Conservation (phyloP, 2,797 vertebrate genomes). For the Morelia viridis region DNA sequence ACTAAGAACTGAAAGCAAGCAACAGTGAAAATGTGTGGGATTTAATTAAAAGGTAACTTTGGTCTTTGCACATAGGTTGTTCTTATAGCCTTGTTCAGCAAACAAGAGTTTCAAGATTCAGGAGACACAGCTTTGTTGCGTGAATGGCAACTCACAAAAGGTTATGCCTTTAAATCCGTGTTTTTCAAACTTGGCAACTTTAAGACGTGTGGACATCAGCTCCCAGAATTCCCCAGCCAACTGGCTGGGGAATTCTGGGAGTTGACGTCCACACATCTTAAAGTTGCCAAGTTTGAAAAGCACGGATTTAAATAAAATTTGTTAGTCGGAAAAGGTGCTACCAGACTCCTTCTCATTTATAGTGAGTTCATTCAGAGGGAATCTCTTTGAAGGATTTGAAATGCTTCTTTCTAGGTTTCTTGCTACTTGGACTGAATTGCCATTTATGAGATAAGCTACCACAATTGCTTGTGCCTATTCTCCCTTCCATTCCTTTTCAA, state of each 20-base stretch:
- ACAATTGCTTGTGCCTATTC: background rate
- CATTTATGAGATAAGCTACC: background rate
- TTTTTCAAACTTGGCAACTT: no score
- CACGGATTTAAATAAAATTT: background rate
- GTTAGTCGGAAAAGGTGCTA: background rate
- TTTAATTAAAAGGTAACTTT: no score
- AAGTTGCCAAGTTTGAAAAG: background rate
- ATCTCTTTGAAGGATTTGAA: background rate
- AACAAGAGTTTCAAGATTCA: no score
- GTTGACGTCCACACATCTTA: background rate
- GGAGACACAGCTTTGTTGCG: no score
- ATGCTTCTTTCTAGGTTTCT: background rate
- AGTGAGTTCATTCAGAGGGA: background rate
- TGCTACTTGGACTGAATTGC: background rate
- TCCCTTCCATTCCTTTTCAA: background rate
- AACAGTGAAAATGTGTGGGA: no score
- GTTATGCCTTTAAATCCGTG: no score
- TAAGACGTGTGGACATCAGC: no score
- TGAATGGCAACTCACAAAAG: no score
- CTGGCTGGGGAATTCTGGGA: background rate
- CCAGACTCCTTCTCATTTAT: background rate
- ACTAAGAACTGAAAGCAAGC: no score
- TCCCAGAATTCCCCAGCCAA: no score
- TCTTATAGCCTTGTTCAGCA: no score
- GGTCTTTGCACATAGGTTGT: no score